Base-by-base conservation (phyloP, 2,113 vertebrate species). In the Oreochromis tanganicae region DNA sequence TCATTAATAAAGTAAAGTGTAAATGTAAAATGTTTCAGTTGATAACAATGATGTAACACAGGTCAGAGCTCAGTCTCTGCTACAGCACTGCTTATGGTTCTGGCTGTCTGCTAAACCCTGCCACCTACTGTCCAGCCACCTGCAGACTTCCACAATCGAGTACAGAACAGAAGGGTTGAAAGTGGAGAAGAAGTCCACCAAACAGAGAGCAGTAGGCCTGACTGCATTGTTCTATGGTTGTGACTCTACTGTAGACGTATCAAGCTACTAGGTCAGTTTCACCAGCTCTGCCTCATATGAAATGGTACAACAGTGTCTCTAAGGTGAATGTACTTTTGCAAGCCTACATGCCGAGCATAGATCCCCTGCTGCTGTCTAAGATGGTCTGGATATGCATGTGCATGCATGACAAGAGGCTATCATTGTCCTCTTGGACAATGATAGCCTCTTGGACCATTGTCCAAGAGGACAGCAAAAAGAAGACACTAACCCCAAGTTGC, bases 151-250 rank as follows among this genome's bases (percentile, higher is more conserved):
- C 61, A 66, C 34, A 1, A 38, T 19, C 6, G 6, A 36, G 59
- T 59, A 59, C 0, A 0, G 1, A 17, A 59, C 7, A 16, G 27
- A 59, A 59, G 56, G 56, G 56, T 59, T 32, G 14, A 59, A 59
- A 59, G 19, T 27, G 21, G 21, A 29, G 56, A n/a, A n/a, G 61
- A 38, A 1, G 59, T 63, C 16, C 32, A n/a, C 61, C 17, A 3
- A 38, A n/a, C 34, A 66, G 17, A 66, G 34, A 66, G 61, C 61
- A 66, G 61, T 0, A 66, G 34, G 19, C 61, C 61, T 66, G 61
- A 38, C 61, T 38, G 61, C 34, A 66, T 11, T 13, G 34, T 7
- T 38, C 10, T 66, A 66, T 36, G 34, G 0, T 10, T 66, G 19
- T 66, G 34, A 66, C 61, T 66, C 32, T 12, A 0, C 32, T 9